Conservation (phyloP, 2,888 invertebrate genomes). For the Conops quadrifasciatus region DNA sequence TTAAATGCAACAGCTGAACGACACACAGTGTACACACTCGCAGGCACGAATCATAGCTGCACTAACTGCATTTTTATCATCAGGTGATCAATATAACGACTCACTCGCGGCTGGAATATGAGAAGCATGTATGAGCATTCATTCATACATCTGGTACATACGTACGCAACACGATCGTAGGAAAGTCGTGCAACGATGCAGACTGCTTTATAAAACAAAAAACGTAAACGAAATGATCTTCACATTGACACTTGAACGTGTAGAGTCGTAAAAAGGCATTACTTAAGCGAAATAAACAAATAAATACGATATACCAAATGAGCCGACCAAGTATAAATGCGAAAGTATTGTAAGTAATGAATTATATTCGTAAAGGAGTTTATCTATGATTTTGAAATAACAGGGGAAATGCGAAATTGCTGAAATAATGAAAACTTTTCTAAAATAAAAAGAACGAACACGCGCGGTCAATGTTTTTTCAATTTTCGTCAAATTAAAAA, state of each 20-base stretch:
- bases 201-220: not conserved
- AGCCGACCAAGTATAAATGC: not conserved
- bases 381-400: too few relatives aligned
- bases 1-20: not conserved
- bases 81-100: not conserved
- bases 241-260: slow-evolving; percentile 25
- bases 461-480: too few relatives aligned
- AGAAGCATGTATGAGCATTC: not conserved
- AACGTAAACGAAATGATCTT: slow-evolving; percentile 13
- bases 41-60: not conserved
- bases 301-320: slow-evolving; percentile 12
- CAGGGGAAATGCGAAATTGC: too few relatives aligned
- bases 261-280: not conserved
- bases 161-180: slow-evolving; percentile 12
- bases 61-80: not conserved
- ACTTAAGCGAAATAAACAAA: not conserved
- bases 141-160: not conserved
- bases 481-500: too few relatives aligned
- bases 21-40: not conserved
- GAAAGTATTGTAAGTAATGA: not conserved
- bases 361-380: not conserved
- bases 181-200: not conserved
- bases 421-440: too few relatives aligned
- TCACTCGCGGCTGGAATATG: slow-evolving; percentile 11
- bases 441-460: too few relatives aligned